phyloP scores from a whole-genome alignment of 2,797 vertebrate species.

The Pagetopsis macropterus region DNA sequence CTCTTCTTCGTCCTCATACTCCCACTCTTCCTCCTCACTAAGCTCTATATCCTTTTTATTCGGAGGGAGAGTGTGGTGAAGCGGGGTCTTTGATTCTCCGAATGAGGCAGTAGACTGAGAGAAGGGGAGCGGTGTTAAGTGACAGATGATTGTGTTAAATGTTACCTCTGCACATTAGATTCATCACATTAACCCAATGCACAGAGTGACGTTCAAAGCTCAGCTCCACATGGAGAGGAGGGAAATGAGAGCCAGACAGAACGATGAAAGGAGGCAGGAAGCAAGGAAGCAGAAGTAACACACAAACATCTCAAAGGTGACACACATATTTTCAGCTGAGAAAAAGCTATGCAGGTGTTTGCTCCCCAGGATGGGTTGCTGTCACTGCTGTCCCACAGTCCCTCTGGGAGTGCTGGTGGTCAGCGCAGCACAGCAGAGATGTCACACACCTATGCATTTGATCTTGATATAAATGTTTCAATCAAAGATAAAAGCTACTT shows the following conservation, averaged over 20 bases:
- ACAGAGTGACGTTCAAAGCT: conserved; percentile 16
- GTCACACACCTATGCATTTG: background rate
- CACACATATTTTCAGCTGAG: background rate
- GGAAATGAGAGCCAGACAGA: conserved; percentile 18
- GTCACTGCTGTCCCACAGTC: background rate
- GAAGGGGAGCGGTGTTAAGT: conserved; percentile 64
- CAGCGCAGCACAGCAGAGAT: background rate
- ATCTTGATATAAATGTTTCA: background rate
- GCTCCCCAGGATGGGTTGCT: background rate
- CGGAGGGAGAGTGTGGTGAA: conserved; percentile 59
- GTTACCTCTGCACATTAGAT: conserved; percentile 34
- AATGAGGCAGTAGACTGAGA: conserved; percentile 75
- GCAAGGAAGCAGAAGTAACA: background rate
- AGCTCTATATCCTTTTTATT: conserved; percentile 57
- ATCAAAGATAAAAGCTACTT: background rate
- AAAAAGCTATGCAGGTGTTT: background rate
- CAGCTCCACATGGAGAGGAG: background rate
- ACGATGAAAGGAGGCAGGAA: background rate
- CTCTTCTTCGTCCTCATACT: conserved; percentile 70
- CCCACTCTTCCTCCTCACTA: conserved; percentile 73
- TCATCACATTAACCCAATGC: conserved; percentile 8
- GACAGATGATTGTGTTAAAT: conserved; percentile 52
- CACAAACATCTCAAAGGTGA: background rate
- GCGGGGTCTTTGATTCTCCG: conserved; percentile 60
- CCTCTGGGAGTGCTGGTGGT: background rate